Percentiles rank a stretch among this genome's conserved stretches.
phyloP scores from a whole-genome alignment of 2,797 vertebrate genomes.

The Pyrocephalus nanus region DNA sequence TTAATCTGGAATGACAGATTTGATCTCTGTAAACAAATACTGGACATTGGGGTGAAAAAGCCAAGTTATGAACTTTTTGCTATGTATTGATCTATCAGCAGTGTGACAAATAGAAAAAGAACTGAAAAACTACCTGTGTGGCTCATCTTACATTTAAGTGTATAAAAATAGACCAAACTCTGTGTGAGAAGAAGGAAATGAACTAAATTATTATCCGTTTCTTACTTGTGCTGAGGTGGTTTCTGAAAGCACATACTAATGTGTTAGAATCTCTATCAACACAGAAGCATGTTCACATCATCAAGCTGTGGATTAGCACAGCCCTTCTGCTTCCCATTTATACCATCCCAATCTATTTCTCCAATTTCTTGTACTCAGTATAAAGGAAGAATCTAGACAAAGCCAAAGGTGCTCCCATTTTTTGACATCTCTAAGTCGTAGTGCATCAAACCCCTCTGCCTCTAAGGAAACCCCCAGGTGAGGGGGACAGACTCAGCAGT shows the following conservation, averaged over 20 bases:
- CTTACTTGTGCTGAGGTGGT: not conserved
- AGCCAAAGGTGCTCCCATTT: not conserved
- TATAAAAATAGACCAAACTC: not conserved
- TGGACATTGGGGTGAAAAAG: rapidly evolving
- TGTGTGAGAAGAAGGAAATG: not conserved
- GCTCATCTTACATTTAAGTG: not conserved
- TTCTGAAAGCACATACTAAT: not conserved
- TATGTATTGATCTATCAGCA: not conserved
- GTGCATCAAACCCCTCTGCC: not conserved
- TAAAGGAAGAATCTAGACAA: not conserved
- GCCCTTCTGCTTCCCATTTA: not conserved
- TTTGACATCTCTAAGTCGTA: not conserved
- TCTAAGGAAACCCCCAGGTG: not conserved
- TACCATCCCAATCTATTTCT: not conserved
- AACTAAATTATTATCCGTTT: not conserved
- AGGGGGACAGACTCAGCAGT: not conserved
- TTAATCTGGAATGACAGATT: not conserved
- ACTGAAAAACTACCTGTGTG: not conserved
- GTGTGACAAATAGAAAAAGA: not conserved
- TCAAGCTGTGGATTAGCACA: rapidly evolving
- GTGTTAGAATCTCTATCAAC: not conserved
- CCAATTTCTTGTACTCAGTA: not conserved
- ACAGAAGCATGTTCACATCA: rapidly evolving
- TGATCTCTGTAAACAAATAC: not conserved
- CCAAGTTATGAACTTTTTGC: not conserved